Evolutionary conservation across 53 echinoderm and acorn worm genomes (phyloP), one percentile per base, ranked within the genome.

Genomic region (Crossaster papposus): DNA sequence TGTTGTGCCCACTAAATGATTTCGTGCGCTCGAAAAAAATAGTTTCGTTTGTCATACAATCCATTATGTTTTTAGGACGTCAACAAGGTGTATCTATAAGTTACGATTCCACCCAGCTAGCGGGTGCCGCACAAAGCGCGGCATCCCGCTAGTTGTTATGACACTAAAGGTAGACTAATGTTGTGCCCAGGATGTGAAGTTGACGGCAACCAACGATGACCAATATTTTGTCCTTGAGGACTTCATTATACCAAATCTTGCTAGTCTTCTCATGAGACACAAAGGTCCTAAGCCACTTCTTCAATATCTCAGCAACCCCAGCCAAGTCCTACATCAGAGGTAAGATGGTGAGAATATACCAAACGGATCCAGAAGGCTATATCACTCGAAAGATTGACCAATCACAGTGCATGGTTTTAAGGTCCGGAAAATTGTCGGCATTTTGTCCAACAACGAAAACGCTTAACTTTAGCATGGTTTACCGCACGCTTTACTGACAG

Each of bases 201-300:
- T 97, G 74, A 97, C 98, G 7, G 95, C 98, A 22, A 94, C 95
- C 85, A 97, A 97, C 50, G 98, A 97, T 85, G 98, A 97, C 91
- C 95, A 97, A 85, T 97, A 97, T 76, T 97, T 97, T 77, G 98
- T 97, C 64, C 96, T 97, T 93, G 98, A 97, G 81, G 98, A 97
- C 81, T 94, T 92, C 65, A n/a, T 93, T 97, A 81, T 96, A 97
- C 65, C 98, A 97, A 80, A 96, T 96, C 12, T 89, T 97, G 0
- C 91, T 97, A 23, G 81, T 97, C 38, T 97, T 97, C 83, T 96
- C 95, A 20, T 75, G 98, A 54, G 98, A 97, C 86, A 97, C 95
- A 58, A 85, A 83, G 54, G 94, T 97, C 80, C 78, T 97, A 73
- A 94, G 93, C 68, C 98, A 97, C 79, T 97, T 97, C 73, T 92